These are phyloP conservation scores for Sinosuthora webbiana DNA, from an alignment of 2,113 vertebrate genomes.

Conservation along the genomic window DNA sequence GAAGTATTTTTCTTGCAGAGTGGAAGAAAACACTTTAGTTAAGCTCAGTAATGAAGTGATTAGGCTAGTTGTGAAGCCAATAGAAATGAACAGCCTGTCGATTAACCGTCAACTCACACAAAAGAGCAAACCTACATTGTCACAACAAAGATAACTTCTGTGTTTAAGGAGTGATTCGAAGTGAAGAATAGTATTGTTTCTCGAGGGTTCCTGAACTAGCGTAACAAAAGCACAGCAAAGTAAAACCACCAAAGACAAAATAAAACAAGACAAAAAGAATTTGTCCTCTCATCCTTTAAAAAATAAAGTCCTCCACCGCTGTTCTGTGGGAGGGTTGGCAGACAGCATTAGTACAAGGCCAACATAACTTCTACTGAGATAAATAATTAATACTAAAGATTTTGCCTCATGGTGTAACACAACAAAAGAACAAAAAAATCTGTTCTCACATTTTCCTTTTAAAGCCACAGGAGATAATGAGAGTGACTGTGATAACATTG, in stretches of 20 bases:
- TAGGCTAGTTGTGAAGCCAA: neutral
- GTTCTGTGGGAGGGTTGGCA: neutral
- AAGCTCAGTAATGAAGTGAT: constrained; percentile 19
- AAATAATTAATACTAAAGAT: neutral
- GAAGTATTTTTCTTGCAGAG: neutral
- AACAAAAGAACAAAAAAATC: neutral
- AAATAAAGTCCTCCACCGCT: rapidly evolving
- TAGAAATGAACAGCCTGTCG: neutral
- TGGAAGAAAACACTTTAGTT: constrained; percentile 8
- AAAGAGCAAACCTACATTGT: neutral
- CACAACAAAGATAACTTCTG: neutral
- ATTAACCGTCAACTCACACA: neutral
- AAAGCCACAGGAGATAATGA: neutral
- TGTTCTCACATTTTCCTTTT: neutral
- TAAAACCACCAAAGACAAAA: neutral
- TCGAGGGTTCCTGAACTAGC: neutral
- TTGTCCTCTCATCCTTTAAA: neutral
- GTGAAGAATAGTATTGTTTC: neutral
- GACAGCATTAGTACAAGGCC: neutral
- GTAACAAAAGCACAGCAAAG: neutral
- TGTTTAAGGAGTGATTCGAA: neutral
- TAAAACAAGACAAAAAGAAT: neutral
- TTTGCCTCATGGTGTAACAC: neutral
- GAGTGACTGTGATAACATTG: rapidly evolving
- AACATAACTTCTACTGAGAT: neutral